These are phyloP conservation scores for Neomonachus schauinslandi DNA, from an alignment of 2,113 vertebrate species.

Conservation along the genomic window DNA sequence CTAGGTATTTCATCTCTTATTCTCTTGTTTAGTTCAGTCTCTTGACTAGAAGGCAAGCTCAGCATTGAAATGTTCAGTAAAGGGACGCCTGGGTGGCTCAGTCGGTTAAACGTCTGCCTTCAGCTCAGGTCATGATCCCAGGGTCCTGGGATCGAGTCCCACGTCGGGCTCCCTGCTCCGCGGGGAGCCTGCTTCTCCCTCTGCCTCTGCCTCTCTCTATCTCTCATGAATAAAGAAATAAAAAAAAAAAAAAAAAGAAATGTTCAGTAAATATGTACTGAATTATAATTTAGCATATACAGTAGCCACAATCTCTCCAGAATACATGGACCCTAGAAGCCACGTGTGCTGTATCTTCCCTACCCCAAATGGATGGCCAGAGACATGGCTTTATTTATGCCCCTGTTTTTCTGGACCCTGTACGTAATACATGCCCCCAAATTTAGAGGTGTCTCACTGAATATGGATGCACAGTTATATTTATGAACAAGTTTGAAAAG, in stretches of 20 bases:
- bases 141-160: too few species aligned
- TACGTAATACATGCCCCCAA: not conserved
- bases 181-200: too few species aligned
- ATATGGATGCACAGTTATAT: not conserved
- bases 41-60: not conserved
- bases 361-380: not conserved
- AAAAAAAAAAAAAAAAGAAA: too few species aligned
- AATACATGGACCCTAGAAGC: not conserved
- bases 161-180: too few species aligned
- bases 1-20: not conserved
- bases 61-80: not conserved
- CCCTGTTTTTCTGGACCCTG: not conserved
- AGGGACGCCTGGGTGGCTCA: too few species aligned
- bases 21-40: not conserved
- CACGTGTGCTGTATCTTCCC: rapidly evolving
- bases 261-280: not conserved
- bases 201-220: too few species aligned
- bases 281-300: not conserved
- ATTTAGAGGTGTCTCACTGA: not conserved
- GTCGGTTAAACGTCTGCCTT: too few species aligned
- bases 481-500: not conserved
- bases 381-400: not conserved
- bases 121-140: too few species aligned
- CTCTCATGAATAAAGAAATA: too few species aligned
- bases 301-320: not conserved